Base-by-base conservation (phyloP, 2,888 invertebrate genomes). In the Epiblema foenella region DNA sequence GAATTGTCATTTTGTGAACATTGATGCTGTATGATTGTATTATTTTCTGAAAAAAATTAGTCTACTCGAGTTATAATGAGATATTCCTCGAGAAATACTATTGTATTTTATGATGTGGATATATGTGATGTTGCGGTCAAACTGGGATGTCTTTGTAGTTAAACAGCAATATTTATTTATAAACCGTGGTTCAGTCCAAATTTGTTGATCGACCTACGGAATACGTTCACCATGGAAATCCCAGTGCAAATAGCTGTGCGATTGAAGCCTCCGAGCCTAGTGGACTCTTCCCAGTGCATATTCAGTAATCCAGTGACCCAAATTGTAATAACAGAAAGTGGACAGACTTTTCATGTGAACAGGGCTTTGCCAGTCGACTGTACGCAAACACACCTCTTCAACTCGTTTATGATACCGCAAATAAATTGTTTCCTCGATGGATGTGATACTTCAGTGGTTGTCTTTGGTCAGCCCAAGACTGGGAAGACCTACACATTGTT, bases 401-500 rank as follows among this genome's bases (percentile, higher is more conserved):
- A 94, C 76, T 95, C 95, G 42, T 94, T 95, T 60, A 95, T 96
- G 79, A 94, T 95, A 79, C 96, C 96, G 2, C 91, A 96, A 81
- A 94, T 96, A 24, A 95, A 94, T 78, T 94, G 95, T 77, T 95
- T 96, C 76, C 84, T 96, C 62, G 96, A 96, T 87, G 96, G 96
- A 20, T 96, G 96, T 82, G 96, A 96, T 88, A 95, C 96, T n/a
- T 96, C 96, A 1, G 94, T 96, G 52, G 95, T 96, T 11, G 94
- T 95, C 33, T 95, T 95, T 80, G 96, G 96, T 0, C 96, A 96
- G 83, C 88, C 90, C 11, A 94, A 92, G 46, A 95, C 95, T 64
- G 97, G 97, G 17, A 97, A 97, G 88, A 96, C 95, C 2, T 96
- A 96, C 80, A 96, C 96, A 0, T 86, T 97, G 42, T 94, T 96